Conservation (phyloP, 1,140 invertebrate species). For the Sitobion miscanthi region DNA sequence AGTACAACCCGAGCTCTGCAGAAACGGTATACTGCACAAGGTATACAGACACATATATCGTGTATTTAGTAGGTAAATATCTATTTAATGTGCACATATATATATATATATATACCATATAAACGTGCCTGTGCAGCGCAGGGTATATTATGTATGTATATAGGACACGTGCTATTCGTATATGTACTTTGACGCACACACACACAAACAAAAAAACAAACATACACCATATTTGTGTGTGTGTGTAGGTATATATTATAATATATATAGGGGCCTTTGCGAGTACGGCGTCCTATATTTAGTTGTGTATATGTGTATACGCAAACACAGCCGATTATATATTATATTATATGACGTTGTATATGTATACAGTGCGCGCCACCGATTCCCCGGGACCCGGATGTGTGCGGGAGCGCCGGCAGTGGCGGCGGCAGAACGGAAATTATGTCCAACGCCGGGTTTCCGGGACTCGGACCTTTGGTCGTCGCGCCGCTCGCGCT, state of each 20-base stretch:
- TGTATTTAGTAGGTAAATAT: not conserved
- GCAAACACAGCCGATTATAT: too few relatives aligned
- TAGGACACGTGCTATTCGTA: not conserved
- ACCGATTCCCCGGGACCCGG: slow-evolving; percentile 6
- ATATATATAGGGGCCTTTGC: not conserved
- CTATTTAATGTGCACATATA: not conserved
- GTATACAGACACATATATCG: not conserved
- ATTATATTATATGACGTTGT: too few relatives aligned
- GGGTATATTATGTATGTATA: not conserved
- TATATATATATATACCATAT: not conserved
- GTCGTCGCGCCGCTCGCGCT: slow-evolving; percentile 35
- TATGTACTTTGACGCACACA: not conserved
- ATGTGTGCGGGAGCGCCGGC: slow-evolving; percentile 5
- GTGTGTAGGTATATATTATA: not conserved
- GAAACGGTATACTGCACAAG: not conserved
- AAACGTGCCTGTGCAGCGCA: not conserved
- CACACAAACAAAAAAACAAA: not conserved
- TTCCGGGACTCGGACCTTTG: slow-evolving; percentile 40
- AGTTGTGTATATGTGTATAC: not conserved
- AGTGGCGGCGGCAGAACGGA: slow-evolving; percentile 11
- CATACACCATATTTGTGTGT: not conserved
- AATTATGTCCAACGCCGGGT: slow-evolving; percentile 40
- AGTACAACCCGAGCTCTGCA: not conserved
- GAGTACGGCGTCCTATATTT: not conserved
- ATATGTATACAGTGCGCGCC: not conserved